Conservation (phyloP, 2,888 invertebrate genomes). For the Spisula solida region DNA sequence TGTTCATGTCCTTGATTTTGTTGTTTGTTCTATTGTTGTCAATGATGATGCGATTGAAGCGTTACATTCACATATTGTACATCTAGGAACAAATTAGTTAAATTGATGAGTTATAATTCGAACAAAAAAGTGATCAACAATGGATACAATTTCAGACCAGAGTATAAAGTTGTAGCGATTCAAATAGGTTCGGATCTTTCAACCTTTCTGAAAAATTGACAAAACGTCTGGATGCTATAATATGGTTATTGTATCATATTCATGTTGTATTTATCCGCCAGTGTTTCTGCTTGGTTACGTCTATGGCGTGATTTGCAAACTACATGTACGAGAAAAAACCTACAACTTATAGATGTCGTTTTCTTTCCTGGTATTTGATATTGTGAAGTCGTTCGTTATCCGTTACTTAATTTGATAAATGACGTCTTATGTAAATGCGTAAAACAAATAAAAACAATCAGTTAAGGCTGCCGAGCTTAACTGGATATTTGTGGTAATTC, state of each 20-base stretch:
- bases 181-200: too few species aligned
- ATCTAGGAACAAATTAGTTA: too few species aligned
- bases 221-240: neutral
- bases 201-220: too few species aligned
- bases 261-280: neutral
- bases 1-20: too few species aligned
- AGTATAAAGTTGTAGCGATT: too few species aligned
- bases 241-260: neutral
- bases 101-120: too few species aligned
- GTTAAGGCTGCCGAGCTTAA: neutral
- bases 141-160: too few species aligned
- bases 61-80: too few species aligned
- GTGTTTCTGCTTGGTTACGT: neutral
- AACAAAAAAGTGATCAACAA: too few species aligned
- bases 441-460: neutral
- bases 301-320: neutral
- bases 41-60: too few species aligned
- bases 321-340: neutral
- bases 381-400: neutral
- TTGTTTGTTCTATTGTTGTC: too few species aligned
- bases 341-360: neutral
- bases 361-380: neutral
- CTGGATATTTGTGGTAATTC: neutral
- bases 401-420: neutral
- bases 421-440: constrained; percentile 2